Evolutionary conservation across 92 coral and sea anemone species (phyloP), one percentile per base, ranked within the genome.

Genomic region (Siderastrea radians): DNA sequence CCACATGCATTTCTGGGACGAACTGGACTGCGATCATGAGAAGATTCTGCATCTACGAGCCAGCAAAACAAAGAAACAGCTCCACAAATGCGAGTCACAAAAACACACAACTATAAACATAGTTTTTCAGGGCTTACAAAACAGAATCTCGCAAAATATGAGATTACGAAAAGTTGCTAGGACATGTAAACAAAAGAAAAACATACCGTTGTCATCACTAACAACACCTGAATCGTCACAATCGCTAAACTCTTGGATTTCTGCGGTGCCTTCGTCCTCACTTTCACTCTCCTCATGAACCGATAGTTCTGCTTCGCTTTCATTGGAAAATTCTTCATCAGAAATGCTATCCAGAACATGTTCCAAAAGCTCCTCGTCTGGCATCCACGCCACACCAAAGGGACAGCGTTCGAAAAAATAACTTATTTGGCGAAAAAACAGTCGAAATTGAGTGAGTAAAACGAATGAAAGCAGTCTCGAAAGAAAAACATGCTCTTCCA

Each of bases 281-380:
- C 38, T 71, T 71, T 71, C 76, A 71, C 76, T 71, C 48, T 71
- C 76, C 76, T 71, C 76, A 10, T 71, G 76, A 46, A 71, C 76
- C 43, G 76, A 71, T 8, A 71, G 76, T 47, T 71, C 76, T 71
- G 10, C 76, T 71, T 71, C 76, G 55, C 76, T 71, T 10, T 71
- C 76, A 71, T 71, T 2, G 38, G 54, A 71, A 71, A 71, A 50
- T 71, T 71, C 76, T 71, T 45, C 76, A 12, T 16, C 76, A 50
- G 76, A 46, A 71, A 47, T 47, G 44, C 44, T 53, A n/a, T 71
- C 76, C 6, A 71, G 44, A 15, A 71, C 76, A 71, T 4, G 76
- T 2, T 26, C 6, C 79, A 74, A 16, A 74, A 74, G 26, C 16
- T 74, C 79, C 6, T 74, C 62, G 47, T 45, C 9, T 74, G 79